Evolutionary conservation across 1,140 invertebrate genomes (phyloP), one percentile per base, ranked within the genome.

Genomic region (Brachionus calyciflorus): DNA sequence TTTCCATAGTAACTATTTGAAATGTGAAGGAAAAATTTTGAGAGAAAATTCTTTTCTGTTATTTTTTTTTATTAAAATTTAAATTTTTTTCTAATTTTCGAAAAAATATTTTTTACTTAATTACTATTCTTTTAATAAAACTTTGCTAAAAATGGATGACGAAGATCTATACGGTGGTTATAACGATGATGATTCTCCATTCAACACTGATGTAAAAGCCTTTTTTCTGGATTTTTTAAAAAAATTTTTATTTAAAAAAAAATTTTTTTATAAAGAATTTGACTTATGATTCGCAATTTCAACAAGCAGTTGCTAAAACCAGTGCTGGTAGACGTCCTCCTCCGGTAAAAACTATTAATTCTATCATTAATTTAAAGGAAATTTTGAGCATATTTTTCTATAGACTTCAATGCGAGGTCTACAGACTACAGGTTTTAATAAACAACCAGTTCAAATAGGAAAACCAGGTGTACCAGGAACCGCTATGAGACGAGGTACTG

Each of bases 271-370:
- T 81, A 10, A 44, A 89, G 83, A 87, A 89, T 84, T 82, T 91
- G 41, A 87, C 88, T 68, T 85, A 89, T 80, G 90, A 91, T 85
- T 87, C 88, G 79, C 85, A 84, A 55, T 89, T 90, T 80, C 88
- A 89, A 79, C 87, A 89, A 81, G 87, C 88, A 60, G 85, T 90
- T 7, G 84, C 84, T 78, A 86, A 87, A 77, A 87, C 85, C 49
- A 89, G 88, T 79, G 88, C 90, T 84, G 87, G 87, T n/a, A 85
- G 86, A 79, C 81, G 88, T 78, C 85, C 87, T 40, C 86, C 88
- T 51, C 80, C 82, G 21, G 82, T 83, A 46, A 53, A n/a, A n/a
- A n/a, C n/a, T n/a, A n/a, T n/a, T n/a, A n/a, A n/a, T n/a, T n/a
- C n/a, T n/a, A n/a, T n/a, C n/a, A n/a, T n/a, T n/a, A n/a, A n/a